Evolutionary conservation across 2,113 vertebrate species (phyloP).

Genomic region (Numenius arquata): DNA sequence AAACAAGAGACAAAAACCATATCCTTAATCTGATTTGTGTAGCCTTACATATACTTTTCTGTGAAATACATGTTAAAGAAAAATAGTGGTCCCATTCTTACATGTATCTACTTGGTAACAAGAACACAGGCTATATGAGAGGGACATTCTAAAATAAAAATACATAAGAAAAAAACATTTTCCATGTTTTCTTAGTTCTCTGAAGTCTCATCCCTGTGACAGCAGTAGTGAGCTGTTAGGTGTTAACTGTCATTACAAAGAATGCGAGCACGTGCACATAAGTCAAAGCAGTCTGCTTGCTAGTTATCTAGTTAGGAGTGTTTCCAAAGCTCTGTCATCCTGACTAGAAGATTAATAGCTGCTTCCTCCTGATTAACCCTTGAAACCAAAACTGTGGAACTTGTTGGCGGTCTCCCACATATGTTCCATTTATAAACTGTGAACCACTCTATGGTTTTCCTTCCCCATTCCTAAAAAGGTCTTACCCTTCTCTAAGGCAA

Average conservation of each 20-base stretch:
- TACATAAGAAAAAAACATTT: not conserved
- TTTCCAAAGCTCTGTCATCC: not conserved
- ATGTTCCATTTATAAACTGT: not conserved
- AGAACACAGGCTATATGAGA: not conserved
- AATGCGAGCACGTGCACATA: accelerated
- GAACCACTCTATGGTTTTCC: not conserved
- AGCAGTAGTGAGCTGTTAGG: not conserved
- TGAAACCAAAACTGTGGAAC: not conserved
- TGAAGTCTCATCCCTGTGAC: not conserved
- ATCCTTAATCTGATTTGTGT: not conserved
- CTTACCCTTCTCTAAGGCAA: not conserved
- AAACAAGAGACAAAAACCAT: not conserved
- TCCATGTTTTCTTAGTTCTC: not conserved
- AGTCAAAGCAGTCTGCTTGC: not conserved
- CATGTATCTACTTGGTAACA: not conserved
- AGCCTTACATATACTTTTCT: not conserved
- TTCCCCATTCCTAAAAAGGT: not conserved
- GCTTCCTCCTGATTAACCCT: not conserved
- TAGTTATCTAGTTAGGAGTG: not conserved
- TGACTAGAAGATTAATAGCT: not conserved
- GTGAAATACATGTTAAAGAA: not conserved
- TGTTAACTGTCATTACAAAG: not conserved
- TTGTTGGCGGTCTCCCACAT: not conserved
- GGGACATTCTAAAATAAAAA: conserved; percentile 32
- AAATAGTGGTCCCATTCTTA: not conserved